Base-by-base conservation (phyloP, 2,797 vertebrate genomes). In the Microctenopoma stevenorrisi region DNA sequence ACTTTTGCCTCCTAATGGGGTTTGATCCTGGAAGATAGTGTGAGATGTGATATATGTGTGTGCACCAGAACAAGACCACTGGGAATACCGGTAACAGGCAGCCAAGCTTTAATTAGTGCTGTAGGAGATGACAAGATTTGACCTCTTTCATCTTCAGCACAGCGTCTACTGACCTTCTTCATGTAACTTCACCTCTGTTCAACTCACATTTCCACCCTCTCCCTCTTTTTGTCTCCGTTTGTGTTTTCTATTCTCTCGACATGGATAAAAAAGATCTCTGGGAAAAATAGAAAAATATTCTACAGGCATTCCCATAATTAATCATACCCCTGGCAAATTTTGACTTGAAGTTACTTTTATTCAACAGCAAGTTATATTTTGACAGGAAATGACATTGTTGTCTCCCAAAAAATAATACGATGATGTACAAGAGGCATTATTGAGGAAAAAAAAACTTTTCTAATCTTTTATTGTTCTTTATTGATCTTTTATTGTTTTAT, bases 91-190 rank as follows among this genome's bases (percentile, higher is more conserved):
- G 54, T 85, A 57, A 49, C 52, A 61, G 59, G 7, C 54, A 58
- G 42, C 46, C 2, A 5, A 22, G 35, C 70, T 69, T 64, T 88
- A 85, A 90, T 72, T 68, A 84, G 75, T 64, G 28, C 47, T 53
- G 50, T 28, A 43, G 50, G 48, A 62, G 54, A 74, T 9, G 8
- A 58, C 0, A 4, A 42, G 53, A 35, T 57, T 64, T 9, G 0
- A 50, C 53, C 68, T 50, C 26, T 38, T 88, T 64, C 26, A 51
- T 68, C 44, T 49, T 68, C 11, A 46, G 12, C 28, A 18, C 54
- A 7, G 16, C 67, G 15, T 64, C 35, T 8, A 1, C 13, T 25
- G 30, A 59, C 18, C 56, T 70, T 46, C 56, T 70, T 46, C 37
- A 14, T 63, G 22, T 52, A 38, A 3, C 14, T 52, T 14, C 30